Conservation (phyloP, 2,797 vertebrate genomes). For the Channallabes apus region DNA sequence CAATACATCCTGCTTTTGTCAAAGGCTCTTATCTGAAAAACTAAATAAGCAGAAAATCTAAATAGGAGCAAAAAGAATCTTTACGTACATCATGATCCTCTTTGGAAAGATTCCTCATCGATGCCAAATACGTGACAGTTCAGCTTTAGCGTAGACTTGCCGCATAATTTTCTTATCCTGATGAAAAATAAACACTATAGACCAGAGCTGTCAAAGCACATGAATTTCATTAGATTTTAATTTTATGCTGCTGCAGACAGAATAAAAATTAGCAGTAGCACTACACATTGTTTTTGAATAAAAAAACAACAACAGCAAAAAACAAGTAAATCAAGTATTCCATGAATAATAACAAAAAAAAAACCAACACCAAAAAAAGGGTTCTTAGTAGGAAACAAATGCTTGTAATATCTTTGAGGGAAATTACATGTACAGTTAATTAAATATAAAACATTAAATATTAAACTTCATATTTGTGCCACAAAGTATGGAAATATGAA, state of each 20-base stretch:
- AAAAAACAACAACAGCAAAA: not conserved
- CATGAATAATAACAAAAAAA: not conserved
- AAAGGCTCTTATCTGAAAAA: too few species aligned
- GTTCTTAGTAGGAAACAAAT: not conserved
- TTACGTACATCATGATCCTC: not conserved
- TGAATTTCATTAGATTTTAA: constrained; percentile 17
- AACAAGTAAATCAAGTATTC: not conserved
- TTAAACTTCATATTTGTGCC: not conserved
- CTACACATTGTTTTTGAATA: not conserved
- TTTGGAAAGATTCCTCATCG: not conserved
- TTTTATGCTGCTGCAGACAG: constrained; percentile 2
- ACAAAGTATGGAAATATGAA: not conserved
- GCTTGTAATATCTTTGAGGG: not conserved
- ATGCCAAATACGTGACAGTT: not conserved
- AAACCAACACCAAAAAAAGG: not conserved
- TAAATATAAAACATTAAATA: not conserved
- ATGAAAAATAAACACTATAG: constrained; percentile 12
- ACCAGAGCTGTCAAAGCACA: not conserved
- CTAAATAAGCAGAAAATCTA: too few species aligned
- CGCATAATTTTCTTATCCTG: not conserved
- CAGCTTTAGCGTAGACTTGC: not conserved
- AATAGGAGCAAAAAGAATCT: not conserved
- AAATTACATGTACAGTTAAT: not conserved
- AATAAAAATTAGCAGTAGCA: not conserved
- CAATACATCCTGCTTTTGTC: too few species aligned